Base-by-base conservation (phyloP, 2,888 invertebrate species). In the Petrophora chlorosata region DNA sequence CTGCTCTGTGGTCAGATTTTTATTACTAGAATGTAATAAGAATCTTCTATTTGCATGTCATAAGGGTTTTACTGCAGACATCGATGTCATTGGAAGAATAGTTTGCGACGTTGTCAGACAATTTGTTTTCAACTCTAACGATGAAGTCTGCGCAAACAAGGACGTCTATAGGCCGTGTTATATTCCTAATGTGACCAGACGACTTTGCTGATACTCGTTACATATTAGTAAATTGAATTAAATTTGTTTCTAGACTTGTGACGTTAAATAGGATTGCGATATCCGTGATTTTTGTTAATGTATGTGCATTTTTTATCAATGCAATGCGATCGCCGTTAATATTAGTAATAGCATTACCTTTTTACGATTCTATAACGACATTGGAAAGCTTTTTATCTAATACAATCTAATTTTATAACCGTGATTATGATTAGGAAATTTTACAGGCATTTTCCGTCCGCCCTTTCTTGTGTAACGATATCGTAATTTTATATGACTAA, bases 311-410 rank as follows among this genome's bases (percentile, higher is more conserved):
- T 12, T 34, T 39, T 49, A 48, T 41, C 39, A 52, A 42, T 35
- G 48, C 51, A 48, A 50, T 52, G 39, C 44, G 49, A 45, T 35
- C 39, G 45, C 50, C 59, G 44, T 59, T 54, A 49, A 52, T 55
- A 54, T 34, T 49, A 42, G 43, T 51, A 53, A 55, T 45, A 30
- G 41, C 51, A 53, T 55, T 51, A 55, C 41, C 30, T 41, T 54
- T 55, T 60, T 51, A 60, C 55, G 53, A 60, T 34, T 41, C 39
- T 40, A 40, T 48, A 53, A 53, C 47, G 48, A 49, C 46, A 54
- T 38, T 42, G 38, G 22, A 47, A 53, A 53, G 43, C 47, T 57
- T 60, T n/a, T 52, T 49, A 57, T 58, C 50, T 52, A 5, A 17
- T 26, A 46, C 47, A 46, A 58, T 60, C 49, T 45, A 32, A 34